A percentile compares a stretch with the other conserved stretches of the same genome.
Conservation (phyloP, 1,140 invertebrate species). For the Camponotus pennsylvanicus region DNA sequence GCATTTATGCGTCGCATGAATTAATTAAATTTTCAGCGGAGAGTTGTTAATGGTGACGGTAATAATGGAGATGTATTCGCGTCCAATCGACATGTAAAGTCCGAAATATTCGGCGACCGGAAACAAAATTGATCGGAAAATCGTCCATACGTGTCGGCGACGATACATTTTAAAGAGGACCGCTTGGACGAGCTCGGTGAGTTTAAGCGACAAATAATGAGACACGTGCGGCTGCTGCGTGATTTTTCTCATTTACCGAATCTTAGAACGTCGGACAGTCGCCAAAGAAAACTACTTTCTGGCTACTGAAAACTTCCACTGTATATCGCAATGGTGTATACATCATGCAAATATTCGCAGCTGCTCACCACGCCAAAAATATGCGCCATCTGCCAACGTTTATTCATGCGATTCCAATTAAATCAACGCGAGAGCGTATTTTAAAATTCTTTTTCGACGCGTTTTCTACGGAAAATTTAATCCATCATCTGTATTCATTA, state of each 20-base stretch:
- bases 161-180: background rate
- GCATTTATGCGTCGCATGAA: background rate
- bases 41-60: background rate
- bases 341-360: background rate
- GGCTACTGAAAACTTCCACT: background rate
- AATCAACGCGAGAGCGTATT: background rate
- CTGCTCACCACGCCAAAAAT: constrained; percentile 15
- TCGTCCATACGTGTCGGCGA: background rate
- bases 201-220: background rate
- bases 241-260: constrained; percentile 39
- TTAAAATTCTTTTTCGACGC: background rate
- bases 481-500: constrained; percentile 12
- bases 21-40: constrained; percentile 28
- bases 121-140: background rate
- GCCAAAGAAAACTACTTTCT: constrained; percentile 3
- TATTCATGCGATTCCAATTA: constrained; percentile 16
- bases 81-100: background rate
- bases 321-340: constrained; percentile 12
- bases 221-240: constrained; percentile 7
- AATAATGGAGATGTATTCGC: background rate
- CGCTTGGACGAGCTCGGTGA: background rate
- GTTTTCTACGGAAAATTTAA: background rate
- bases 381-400: background rate
- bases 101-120: background rate
- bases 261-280: background rate